Evolutionary conservation across 2,797 vertebrate genomes (phyloP).

Genomic region (Syndactyla subalaris): DNA sequence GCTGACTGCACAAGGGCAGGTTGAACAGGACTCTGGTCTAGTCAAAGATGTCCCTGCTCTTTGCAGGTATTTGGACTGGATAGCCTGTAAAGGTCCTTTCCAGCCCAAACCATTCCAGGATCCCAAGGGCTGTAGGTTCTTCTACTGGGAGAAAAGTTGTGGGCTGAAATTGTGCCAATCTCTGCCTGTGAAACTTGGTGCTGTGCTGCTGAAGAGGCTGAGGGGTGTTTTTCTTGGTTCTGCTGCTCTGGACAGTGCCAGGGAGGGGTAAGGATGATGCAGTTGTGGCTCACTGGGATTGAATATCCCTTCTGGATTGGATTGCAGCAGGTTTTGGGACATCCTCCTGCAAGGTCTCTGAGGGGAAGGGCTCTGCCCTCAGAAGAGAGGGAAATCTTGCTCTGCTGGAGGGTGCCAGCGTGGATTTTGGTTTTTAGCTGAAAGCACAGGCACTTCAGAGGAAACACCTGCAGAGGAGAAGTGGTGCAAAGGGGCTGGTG

Average conservation of each 20-base stretch:
- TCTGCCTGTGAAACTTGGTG: not conserved
- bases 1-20: too few relatives aligned
- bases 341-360: not conserved
- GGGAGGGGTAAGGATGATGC: not conserved
- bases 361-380: not conserved
- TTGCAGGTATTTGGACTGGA: not conserved
- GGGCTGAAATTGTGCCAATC: not conserved
- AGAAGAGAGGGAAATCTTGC: not conserved
- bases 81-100: not conserved
- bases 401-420: not conserved
- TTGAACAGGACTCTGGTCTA: too few relatives aligned
- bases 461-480: not conserved
- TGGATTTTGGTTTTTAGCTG: not conserved
- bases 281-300: not conserved
- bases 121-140: not conserved
- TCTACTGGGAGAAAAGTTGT: not conserved
- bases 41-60: not conserved
- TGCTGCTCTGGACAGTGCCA: rapidly evolving
- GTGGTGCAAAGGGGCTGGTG: not conserved
- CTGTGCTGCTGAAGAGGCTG: not conserved
- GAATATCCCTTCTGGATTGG: not conserved
- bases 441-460: not conserved
- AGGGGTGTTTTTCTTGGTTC: not conserved
- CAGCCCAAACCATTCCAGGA: not conserved
- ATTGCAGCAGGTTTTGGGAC: not conserved